phyloP scores from a whole-genome alignment of 2,888 invertebrate genomes.

The Polia nebulosa region DNA sequence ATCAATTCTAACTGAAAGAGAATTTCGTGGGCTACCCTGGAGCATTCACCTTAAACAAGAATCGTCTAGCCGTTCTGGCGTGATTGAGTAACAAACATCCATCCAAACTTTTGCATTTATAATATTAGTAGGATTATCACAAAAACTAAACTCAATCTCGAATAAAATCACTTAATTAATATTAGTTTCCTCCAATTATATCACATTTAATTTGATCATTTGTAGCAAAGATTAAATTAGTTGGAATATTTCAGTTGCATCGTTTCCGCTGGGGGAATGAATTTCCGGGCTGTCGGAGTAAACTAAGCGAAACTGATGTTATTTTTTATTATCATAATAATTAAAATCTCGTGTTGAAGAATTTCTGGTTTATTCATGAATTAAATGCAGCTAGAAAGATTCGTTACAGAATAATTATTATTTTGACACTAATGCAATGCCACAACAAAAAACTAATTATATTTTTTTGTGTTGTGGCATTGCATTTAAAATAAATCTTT shows the following conservation, averaged over 20 bases:
- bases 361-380: neutral
- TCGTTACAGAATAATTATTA: neutral
- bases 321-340: neutral
- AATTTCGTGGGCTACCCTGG: too few species aligned
- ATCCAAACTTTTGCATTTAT: too few species aligned
- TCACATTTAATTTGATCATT: slow-evolving; percentile 21
- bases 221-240: slow-evolving; percentile 19
- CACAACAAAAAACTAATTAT: too few species aligned
- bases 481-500: neutral
- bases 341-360: neutral
- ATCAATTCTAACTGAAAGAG: too few species aligned
- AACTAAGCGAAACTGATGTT: slow-evolving; percentile 31
- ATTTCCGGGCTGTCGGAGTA: slow-evolving; percentile 24
- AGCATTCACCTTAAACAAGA: too few species aligned
- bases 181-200: slow-evolving; percentile 1
- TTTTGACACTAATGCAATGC: too few species aligned
- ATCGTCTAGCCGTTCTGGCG: too few species aligned
- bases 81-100: too few species aligned
- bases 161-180: slow-evolving; percentile 11
- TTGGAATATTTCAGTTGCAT: slow-evolving; percentile 27
- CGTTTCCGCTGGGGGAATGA: slow-evolving; percentile 23
- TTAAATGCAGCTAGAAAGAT: neutral
- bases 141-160: neutral
- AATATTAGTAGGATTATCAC: too few species aligned
- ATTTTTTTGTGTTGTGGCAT: neutral